Percentiles rank a stretch among this genome's conserved stretches.
phyloP scores from a whole-genome alignment of 2,797 vertebrate genomes.

The Geotrypetes seraphini region DNA sequence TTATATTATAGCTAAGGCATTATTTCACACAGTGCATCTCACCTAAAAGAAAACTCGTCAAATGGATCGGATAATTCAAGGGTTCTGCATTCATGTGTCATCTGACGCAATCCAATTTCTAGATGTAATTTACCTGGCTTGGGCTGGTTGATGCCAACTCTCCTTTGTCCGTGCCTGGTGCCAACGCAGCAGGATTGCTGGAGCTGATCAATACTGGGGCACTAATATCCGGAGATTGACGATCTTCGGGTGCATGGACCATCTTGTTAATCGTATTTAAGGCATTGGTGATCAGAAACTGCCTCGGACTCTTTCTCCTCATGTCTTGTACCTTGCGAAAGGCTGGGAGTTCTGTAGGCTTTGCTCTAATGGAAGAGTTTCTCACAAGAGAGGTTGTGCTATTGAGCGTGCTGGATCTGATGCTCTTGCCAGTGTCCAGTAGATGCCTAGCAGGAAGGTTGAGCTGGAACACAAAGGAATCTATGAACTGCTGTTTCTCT shows the following conservation, averaged over 20 bases:
- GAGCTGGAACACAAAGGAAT: constrained; percentile 43
- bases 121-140: constrained; percentile 55
- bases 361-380: constrained; percentile 18
- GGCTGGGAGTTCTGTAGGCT: neutral
- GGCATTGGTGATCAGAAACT: constrained; percentile 62
- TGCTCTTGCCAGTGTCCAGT: constrained; percentile 42
- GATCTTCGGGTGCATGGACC: constrained; percentile 48
- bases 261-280: constrained; percentile 58
- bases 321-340: constrained; percentile 47
- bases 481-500: no score
- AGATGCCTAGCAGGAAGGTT: constrained; percentile 45
- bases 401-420: constrained; percentile 23
- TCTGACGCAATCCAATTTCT: no score
- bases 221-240: constrained; percentile 44
- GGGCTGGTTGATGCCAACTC: constrained; percentile 21
- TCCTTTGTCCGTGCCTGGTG: constrained; percentile 30
- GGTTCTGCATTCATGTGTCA: no score
- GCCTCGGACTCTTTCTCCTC: constrained; percentile 50
- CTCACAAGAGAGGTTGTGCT: constrained; percentile 15
- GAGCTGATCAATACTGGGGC: constrained; percentile 61
- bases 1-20: no score
- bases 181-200: constrained; percentile 50
- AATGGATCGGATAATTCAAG: no score
- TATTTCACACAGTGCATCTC: neutral
- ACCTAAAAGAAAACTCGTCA: no score